Base-by-base conservation (phyloP, 2,113 vertebrate species). In the Phalacrocorax carbo region DNA sequence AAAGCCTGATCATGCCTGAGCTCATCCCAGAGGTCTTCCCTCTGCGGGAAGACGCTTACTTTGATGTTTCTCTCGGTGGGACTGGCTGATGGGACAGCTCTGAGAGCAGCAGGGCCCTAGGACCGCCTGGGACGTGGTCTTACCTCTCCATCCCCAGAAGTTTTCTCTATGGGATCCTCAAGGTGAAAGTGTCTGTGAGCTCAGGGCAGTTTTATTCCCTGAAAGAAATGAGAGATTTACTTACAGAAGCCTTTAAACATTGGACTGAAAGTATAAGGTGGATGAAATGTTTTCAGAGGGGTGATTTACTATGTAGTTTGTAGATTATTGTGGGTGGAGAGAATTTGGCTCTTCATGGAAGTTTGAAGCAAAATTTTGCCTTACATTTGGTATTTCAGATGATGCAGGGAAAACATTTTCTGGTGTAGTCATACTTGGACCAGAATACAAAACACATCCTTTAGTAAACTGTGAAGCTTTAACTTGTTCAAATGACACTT, bases 361-460 rank as follows among this genome's bases (percentile, higher is more conserved):
- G 91, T 65, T 36, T 83, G 82, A 94, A 93, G 65, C 51, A 97
- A 95, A 91, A 90, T 96, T 95, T 94, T 90, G 38, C 61, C 73
- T 91, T 71, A 62, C 26, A 80, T 94, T 96, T 91, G 49, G 18
- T 82, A 36, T 96, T 95, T 95, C 86, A 93, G 83, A 95, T 96
- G 88, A 94, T 92, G 32, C 86, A 95, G 66, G 40, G 42, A 91
- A 93, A 69, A 26, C 92, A 94, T 92, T 97, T 97, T 90, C 85
- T 80, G 32, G 65, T 87, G 54, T 93, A 95, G 91, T 89, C 75
- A 51, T 88, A 87, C 84, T 96, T 97, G 86, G 96, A 95, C 86
- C 81, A 87, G 93, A 96, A 94, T 96, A 95, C 96, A 97, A 97
- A 96, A 90, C 66, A 96, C 84, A 77, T 87, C 42, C 86, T 96